Percentiles rank a stretch among this genome's conserved stretches.
Evolutionary conservation across 2,113 vertebrate species (phyloP).

Genomic region (Hystrix brachyura): DNA sequence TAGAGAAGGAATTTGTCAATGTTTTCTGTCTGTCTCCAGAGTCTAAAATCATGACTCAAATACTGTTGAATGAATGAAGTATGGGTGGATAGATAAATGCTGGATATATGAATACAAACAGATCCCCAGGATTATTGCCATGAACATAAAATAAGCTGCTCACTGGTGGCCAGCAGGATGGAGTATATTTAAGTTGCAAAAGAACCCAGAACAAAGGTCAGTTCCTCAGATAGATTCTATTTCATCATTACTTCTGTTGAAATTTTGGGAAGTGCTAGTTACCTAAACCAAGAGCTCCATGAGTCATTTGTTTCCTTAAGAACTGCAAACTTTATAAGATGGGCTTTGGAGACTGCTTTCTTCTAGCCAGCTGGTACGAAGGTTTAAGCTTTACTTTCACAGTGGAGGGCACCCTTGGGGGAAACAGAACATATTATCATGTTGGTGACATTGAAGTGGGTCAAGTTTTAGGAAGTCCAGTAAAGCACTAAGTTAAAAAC

Average conservation of each 20-base stretch:
- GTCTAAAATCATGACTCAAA: not conserved
- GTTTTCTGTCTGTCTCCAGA: not conserved
- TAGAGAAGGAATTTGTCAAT: not conserved
- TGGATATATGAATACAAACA: slow-evolving; percentile 4
- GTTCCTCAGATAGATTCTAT: slow-evolving; percentile 14
- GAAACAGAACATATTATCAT: slow-evolving; percentile 48
- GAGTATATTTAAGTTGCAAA: slow-evolving; percentile 23
- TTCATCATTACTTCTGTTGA: slow-evolving; percentile 59
- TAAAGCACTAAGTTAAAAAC: slow-evolving; percentile 58
- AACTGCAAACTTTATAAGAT: slow-evolving; percentile 57
- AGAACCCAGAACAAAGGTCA: slow-evolving; percentile 39
- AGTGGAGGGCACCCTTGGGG: slow-evolving; percentile 21
- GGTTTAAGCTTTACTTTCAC: slow-evolving; percentile 28
- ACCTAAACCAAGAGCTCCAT: slow-evolving; percentile 43
- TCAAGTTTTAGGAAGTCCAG: slow-evolving; percentile 65
- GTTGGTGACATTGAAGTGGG: slow-evolving; percentile 42
- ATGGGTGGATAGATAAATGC: not conserved
- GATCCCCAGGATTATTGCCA: slow-evolving; percentile 42
- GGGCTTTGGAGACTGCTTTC: slow-evolving; percentile 50
- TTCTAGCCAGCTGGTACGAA: slow-evolving; percentile 54
- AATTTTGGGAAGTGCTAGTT: slow-evolving; percentile 49
- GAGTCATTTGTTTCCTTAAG: slow-evolving; percentile 66
- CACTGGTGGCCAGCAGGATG: slow-evolving; percentile 22
- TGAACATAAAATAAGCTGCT: slow-evolving; percentile 25
- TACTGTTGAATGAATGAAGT: slow-evolving; percentile 25